Evolutionary conservation across 2,113 vertebrate species (phyloP).

Genomic region (Stomatorhinus ivindoensis): DNA sequence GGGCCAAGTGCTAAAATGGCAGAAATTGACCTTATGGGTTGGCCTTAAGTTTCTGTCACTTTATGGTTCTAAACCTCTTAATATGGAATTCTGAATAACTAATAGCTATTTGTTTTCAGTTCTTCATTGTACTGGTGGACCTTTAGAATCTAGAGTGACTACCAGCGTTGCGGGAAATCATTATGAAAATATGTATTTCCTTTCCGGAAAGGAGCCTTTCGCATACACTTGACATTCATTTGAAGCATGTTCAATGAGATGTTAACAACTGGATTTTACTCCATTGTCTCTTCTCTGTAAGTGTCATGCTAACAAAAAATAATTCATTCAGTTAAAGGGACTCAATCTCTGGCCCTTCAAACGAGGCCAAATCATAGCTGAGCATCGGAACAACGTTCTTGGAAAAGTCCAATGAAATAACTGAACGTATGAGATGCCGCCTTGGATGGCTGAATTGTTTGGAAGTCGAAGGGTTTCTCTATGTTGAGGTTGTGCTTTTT

Average conservation of each 20-base stretch:
- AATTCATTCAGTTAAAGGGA: background rate
- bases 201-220: background rate
- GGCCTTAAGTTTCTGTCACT: background rate
- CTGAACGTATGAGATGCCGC: background rate
- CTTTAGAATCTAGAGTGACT: background rate
- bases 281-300: background rate
- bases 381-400: background rate
- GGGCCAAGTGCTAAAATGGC: background rate
- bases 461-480: constrained; percentile 6
- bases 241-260: background rate
- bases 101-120: background rate
- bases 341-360: background rate
- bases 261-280: background rate
- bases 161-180: background rate
- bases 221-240: background rate
- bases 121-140: background rate
- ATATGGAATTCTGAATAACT: background rate
- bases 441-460: background rate
- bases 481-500: background rate
- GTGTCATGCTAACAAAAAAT: background rate
- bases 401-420: background rate
- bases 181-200: background rate
- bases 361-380: background rate
- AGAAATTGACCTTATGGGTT: background rate
- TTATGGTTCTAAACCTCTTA: background rate